Evolutionary conservation across 2,888 invertebrate species (phyloP), one percentile per base, ranked within the genome.

Genomic region (Troides helena): DNA sequence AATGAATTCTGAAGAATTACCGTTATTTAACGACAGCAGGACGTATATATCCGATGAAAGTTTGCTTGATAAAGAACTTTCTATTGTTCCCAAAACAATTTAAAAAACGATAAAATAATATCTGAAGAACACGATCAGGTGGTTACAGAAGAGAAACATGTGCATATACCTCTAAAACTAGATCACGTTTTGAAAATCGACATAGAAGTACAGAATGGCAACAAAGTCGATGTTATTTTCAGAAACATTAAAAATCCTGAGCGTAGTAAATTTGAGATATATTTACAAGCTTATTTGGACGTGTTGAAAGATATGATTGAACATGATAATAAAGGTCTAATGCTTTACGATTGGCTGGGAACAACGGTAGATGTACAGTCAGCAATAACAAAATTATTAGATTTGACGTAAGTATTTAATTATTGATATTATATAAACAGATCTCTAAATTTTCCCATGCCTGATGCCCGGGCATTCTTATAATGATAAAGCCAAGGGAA

Each of bases 341-440:
- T 73, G 0, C 74, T 83, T 46, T 92, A 87, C 53, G 82, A 87
- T 72, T 92, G 91, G 91, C 72, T 91, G 5, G 76, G 78, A 0
- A 83, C 86, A 0, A 79, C 89, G 0, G 86, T 91, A 0, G 84
- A 89, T 46, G 74, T 90, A 23, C 81, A 80, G 62, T 75, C 86
- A 0, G 86, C 84, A 0, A 69, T 89, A 10, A 66, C 73, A 0
- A 90, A 87, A 73, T 67, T 90, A 6, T 70, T 75, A 3, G 73
- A 77, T 21, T 71, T 90, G 12, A 78, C 71, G 91, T 92, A 80
- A 89, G 90, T 75, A 30, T 59, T 43, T 23, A 30, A 18, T 46
- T 62, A 57, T 67, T 30, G 30, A 30, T 30, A 30, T 4, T 30
- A 30, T 30, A 30, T 30, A 30, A 21, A 21, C 21, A 21, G 21